phyloP scores from a whole-genome alignment of 2,888 invertebrate genomes.

The Drosophila kokeensis region DNA sequence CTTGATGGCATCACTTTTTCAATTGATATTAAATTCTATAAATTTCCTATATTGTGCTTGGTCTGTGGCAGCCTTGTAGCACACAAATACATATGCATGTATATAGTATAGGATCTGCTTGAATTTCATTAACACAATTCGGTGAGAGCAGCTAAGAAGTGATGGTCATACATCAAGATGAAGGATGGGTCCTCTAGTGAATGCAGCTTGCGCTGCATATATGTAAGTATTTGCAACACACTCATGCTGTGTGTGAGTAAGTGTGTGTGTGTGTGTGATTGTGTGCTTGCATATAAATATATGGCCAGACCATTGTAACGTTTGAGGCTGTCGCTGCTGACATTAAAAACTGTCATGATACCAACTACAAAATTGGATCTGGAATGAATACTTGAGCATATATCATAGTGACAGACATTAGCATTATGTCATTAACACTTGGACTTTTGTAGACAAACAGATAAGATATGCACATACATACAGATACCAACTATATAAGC shows the following conservation, averaged over 20 bases:
- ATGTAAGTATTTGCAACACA: slow-evolving; percentile 31
- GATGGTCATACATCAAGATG: slow-evolving; percentile 77
- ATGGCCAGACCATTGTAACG: slow-evolving; percentile 55
- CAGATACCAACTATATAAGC: neutral
- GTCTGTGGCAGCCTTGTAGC: neutral
- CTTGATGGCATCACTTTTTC: neutral
- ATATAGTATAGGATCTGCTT: slow-evolving; percentile 39
- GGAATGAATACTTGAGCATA: slow-evolving; percentile 67
- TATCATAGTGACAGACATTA: slow-evolving; percentile 55
- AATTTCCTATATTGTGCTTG: neutral
- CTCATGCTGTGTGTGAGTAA: neutral
- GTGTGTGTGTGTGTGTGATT: slow-evolving; percentile 12
- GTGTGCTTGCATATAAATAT: slow-evolving; percentile 45
- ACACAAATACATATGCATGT: neutral
- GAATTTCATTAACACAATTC: slow-evolving; percentile 78
- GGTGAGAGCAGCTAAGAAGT: slow-evolving; percentile 55
- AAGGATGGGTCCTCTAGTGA: slow-evolving; percentile 60
- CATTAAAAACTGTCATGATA: slow-evolving; percentile 52
- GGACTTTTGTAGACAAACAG: neutral
- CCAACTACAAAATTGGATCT: slow-evolving; percentile 59
- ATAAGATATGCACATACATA: neutral
- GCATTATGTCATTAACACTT: slow-evolving; percentile 42
- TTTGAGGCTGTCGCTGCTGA: slow-evolving; percentile 67
- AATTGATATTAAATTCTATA: neutral
- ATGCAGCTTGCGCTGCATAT: slow-evolving; percentile 29